Percentiles rank a stretch among this genome's conserved stretches.
Evolutionary conservation across 35 echinoderm and acorn worm genomes (phyloP).

Genomic region (Patiria miniata): DNA sequence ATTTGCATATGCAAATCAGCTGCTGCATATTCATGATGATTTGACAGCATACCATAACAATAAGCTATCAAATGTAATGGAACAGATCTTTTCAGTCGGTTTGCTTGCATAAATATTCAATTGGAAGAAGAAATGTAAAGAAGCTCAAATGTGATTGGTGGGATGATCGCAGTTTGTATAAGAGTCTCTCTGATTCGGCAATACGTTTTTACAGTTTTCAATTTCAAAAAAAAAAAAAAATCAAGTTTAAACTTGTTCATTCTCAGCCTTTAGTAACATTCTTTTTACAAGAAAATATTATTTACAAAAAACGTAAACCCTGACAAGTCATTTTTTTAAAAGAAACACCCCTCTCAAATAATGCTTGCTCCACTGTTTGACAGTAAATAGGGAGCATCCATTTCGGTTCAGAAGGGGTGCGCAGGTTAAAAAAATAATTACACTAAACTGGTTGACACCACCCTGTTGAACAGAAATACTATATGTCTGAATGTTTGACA

Average conservation of each 20-base stretch:
- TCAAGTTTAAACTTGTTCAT: too few species aligned
- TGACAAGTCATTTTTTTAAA: background rate
- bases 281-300: conserved; percentile 8
- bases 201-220: background rate
- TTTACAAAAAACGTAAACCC: background rate
- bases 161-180: background rate
- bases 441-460: background rate
- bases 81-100: too few species aligned
- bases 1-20: conserved; percentile 13
- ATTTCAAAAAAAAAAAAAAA: too few species aligned
- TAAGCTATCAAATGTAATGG: background rate
- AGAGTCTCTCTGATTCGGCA: conserved; percentile 4
- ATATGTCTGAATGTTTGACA: conserved; percentile 50
- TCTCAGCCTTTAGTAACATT: background rate
- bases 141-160: conserved; percentile 15
- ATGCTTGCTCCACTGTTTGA: background rate
- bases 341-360: background rate
- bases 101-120: too few species aligned
- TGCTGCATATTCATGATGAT: conserved; percentile 18
- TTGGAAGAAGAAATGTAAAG: background rate
- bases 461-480: conserved; percentile 20
- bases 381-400: background rate
- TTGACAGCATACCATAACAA: background rate
- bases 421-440: background rate
- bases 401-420: background rate